Conservation (phyloP, 2,888 invertebrate genomes). For the Romanomermis culicivorax region DNA sequence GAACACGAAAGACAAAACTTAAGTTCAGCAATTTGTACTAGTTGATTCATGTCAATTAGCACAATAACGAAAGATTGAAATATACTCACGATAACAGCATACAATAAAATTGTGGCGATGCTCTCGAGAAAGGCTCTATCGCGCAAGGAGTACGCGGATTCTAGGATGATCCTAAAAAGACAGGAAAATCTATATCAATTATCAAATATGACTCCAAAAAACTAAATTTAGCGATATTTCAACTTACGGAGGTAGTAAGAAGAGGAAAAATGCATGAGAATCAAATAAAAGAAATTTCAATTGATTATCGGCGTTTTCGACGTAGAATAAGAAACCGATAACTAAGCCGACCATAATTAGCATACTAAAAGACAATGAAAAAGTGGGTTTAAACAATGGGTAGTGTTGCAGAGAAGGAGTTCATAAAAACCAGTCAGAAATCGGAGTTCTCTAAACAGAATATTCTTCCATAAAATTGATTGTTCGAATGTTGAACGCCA, state of each 20-base stretch:
- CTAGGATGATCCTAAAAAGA: slow-evolving; percentile 31
- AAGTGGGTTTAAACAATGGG: neutral
- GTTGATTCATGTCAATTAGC: too few relatives aligned
- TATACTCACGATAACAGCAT: slow-evolving; percentile 37
- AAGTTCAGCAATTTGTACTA: too few relatives aligned
- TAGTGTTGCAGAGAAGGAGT: neutral
- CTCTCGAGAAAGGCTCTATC: slow-evolving; percentile 37
- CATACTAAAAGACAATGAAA: neutral
- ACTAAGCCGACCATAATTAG: neutral
- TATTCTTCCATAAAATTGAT: too few relatives aligned
- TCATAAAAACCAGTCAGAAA: too few relatives aligned
- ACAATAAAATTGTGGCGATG: slow-evolving; percentile 36
- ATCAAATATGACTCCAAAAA: neutral
- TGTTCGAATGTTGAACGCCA: too few relatives aligned
- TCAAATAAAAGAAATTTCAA: neutral
- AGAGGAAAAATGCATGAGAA: slow-evolving; percentile 1
- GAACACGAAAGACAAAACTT: too few relatives aligned
- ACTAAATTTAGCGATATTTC: neutral
- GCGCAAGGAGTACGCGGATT: slow-evolving; percentile 38
- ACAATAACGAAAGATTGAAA: too few relatives aligned
- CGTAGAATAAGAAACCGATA: neutral
- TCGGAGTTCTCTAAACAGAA: too few relatives aligned
- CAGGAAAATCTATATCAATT: neutral
- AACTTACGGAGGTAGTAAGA: slow-evolving; percentile 1
- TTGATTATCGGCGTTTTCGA: neutral